Evolutionary conservation across 2,888 invertebrate species (phyloP).

Genomic region (Amitus sp.): DNA sequence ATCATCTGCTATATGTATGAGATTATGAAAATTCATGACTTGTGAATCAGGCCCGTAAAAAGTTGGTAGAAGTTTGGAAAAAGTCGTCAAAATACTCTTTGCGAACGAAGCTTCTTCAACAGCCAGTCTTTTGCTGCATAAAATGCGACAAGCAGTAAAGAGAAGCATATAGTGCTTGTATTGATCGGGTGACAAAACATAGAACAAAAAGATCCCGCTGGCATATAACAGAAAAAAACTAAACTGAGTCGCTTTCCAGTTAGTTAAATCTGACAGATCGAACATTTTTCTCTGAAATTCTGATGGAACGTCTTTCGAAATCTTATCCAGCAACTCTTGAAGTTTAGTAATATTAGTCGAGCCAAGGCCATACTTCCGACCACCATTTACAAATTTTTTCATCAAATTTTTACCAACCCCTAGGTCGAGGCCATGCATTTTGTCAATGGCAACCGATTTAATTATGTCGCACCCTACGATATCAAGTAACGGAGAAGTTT

Average conservation of each 20-base stretch:
- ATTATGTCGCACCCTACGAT: constrained; percentile 21
- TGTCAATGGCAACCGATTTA: constrained; percentile 19
- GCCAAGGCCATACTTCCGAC: not conserved
- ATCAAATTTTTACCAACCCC: constrained; percentile 17
- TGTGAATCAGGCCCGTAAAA: constrained; percentile 34
- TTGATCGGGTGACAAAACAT: constrained; percentile 18
- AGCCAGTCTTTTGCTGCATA: constrained; percentile 17
- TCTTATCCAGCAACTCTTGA: not conserved
- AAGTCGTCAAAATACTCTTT: constrained; percentile 10
- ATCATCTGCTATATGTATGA: constrained; percentile 38
- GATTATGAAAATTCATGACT: constrained; percentile 33
- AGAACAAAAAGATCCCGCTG: constrained; percentile 24
- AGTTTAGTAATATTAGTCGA: not conserved
- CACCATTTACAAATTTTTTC: constrained; percentile 12
- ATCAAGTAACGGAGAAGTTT: constrained; percentile 11
- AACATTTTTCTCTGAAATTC: constrained; percentile 43
- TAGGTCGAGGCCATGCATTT: constrained; percentile 21
- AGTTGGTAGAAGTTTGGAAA: constrained; percentile 24
- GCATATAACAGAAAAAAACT: constrained; percentile 34
- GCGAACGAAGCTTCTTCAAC: constrained; percentile 18
- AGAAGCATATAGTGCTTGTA: constrained; percentile 36
- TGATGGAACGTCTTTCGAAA: constrained; percentile 21
- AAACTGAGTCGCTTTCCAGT: constrained; percentile 43
- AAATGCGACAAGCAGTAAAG: constrained; percentile 25
- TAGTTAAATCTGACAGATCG: constrained; percentile 19